Conservation (phyloP, 1,140 invertebrate species). For the Dendroctonus ponderosae region DNA sequence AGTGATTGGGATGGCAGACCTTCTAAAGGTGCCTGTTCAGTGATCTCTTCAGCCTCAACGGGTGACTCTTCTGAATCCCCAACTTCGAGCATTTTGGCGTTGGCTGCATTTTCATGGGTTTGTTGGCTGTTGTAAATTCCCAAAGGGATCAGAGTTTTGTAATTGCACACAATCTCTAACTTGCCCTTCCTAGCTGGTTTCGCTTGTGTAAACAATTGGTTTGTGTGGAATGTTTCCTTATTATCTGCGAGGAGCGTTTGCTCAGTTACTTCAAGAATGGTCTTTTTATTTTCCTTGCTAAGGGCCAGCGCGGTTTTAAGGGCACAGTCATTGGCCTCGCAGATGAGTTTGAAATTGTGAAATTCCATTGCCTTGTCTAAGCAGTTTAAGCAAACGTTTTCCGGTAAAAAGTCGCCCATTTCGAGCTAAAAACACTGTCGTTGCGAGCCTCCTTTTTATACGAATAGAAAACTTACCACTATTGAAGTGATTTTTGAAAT, state of each 20-base stretch:
- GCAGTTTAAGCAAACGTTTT: constrained; percentile 32
- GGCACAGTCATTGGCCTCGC: constrained; percentile 21
- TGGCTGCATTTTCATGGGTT: no score
- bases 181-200: background rate
- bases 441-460: background rate
- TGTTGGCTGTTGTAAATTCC: background rate
- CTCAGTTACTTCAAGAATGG: background rate
- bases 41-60: background rate
- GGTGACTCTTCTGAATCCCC: background rate
- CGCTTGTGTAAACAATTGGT: no score
- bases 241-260: no score
- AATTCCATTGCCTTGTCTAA: constrained; percentile 25
- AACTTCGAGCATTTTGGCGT: background rate
- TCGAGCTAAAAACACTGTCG: constrained; percentile 16
- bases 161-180: background rate
- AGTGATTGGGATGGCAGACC: background rate
- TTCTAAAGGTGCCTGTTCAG: background rate
- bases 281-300: background rate
- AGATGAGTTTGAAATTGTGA: constrained; percentile 31
- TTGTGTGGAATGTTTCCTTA: no score
- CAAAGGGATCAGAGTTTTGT: background rate
- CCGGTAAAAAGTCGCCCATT: constrained; percentile 29
- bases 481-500: constrained; percentile 25
- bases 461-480: constrained; percentile 12
- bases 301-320: background rate